phyloP scores from a whole-genome alignment of 2,888 invertebrate species.

The Pegoplata infirma region DNA sequence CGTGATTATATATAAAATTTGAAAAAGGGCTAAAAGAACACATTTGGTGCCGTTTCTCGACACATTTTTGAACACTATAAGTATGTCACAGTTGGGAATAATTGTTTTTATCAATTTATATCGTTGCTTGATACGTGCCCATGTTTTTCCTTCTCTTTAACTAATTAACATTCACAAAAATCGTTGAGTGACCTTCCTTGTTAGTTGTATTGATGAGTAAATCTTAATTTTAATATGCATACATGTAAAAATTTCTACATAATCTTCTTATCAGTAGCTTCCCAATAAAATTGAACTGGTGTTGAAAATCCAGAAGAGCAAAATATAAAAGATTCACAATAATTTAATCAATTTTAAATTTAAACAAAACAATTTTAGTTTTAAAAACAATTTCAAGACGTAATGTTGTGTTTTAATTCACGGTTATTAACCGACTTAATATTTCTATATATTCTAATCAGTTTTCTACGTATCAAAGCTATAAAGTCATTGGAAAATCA shows the following conservation, averaged over 20 bases:
- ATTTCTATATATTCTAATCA: background rate
- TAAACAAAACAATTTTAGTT: background rate
- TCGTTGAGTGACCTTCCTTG: no score
- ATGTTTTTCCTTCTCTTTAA: no score
- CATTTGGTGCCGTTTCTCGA: no score
- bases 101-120: constrained; percentile 68
- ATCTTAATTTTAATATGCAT: background rate
- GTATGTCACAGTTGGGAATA: no score
- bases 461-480: background rate
- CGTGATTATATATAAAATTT: no score
- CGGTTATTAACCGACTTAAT: background rate
- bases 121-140: constrained; percentile 59
- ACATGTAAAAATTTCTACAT: background rate
- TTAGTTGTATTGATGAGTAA: no score
- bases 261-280: background rate
- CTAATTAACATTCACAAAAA: no score
- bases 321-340: background rate
- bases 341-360: background rate
- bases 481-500: background rate
- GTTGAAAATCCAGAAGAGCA: background rate
- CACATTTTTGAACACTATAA: no score
- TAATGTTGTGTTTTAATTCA: background rate
- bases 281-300: background rate
- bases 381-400: background rate
- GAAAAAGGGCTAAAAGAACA: no score